Percentiles rank a stretch among this genome's conserved stretches.
These are phyloP conservation scores for Pollachius pollachius DNA, from an alignment of 2,113 vertebrate genomes.

Conservation along the genomic window DNA sequence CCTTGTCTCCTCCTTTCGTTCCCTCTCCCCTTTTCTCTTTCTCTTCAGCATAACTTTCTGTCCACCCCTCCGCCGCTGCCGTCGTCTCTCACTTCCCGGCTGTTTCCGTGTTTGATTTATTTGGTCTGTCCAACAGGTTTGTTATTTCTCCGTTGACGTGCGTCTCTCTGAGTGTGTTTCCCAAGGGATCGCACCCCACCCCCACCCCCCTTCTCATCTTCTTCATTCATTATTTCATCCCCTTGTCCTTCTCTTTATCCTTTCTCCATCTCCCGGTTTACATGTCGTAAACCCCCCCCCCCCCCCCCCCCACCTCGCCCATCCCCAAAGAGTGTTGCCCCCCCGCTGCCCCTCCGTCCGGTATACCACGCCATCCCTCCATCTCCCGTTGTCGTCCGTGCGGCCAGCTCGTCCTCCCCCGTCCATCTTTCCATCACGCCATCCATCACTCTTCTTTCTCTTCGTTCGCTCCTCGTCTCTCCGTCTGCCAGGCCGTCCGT, in stretches of 20 bases:
- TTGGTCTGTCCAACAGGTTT: neutral
- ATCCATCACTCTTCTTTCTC: neutral
- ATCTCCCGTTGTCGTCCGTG: neutral
- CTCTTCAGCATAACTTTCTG: neutral
- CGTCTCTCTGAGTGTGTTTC: neutral
- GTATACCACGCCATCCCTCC: neutral
- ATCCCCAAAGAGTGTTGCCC: neutral
- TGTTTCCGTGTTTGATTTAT: neutral
- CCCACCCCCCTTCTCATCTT: neutral
- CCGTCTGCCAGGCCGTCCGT: neutral
- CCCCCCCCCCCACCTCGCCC: slow-evolving; percentile 40
- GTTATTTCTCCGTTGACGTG: neutral
- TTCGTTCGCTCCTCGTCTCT: neutral
- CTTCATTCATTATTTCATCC: neutral
- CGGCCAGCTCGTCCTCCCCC: neutral
- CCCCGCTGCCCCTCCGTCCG: neutral
- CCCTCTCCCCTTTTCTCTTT: neutral
- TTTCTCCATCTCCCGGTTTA: slow-evolving; percentile 59
- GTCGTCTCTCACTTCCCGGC: neutral
- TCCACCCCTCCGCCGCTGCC: neutral
- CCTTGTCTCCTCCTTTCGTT: neutral
- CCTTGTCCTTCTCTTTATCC: slow-evolving; percentile 21
- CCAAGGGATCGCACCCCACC: neutral
- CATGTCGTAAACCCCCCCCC: slow-evolving; percentile 60
- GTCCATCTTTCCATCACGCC: neutral